Base-by-base conservation (phyloP, 2,888 invertebrate genomes). In the Drosophila infuscata region DNA sequence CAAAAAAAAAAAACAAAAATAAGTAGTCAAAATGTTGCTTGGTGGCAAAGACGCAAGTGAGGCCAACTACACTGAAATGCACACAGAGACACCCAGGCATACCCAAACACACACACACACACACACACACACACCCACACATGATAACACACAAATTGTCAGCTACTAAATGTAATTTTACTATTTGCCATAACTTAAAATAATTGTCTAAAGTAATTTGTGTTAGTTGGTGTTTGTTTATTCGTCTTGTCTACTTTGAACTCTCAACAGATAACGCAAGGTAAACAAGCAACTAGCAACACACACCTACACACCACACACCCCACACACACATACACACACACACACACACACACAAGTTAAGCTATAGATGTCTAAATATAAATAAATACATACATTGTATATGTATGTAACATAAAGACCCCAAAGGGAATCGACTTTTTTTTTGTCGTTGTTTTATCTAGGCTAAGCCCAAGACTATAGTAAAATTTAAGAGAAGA, bases 391-490 rank as follows among this genome's bases (percentile, higher is more conserved):
- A 41, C 56, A 41, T 32, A 32, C 6, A 32, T 17, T 38, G 36
- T 38, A 38, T 54, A 38, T 54, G 36, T 32, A 43, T 57, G 57
- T 32, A 66, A 46, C 9, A 25, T 25, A 15, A 25, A 15, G 46
- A 52, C 61, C 61, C 33, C 48, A 56, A 32, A 33, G 70, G 70
- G 70, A 56, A 53, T 53, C 46, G 36, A 36, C 35, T 74, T 77
- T 67, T 81, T 80, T 79, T 75, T 78, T 76, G 56, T 69, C 48
- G 51, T 65, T 56, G 66, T 68, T 73, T 68, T 75, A 66, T 66
- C 54, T 79, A 81, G 79, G 58, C 29, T 84, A 84, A 82, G 81
- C 63, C 75, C 75, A 78, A 84, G 84, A 81, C 82, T 81, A 81
- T 78, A 83, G 69, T 71, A 68, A 81, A 68, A 52, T 70, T 15